A percentile compares a stretch with the other conserved stretches of the same genome.
These are phyloP conservation scores for Psephotus haematonotus DNA, from an alignment of 2,113 vertebrate genomes.

Conservation along the genomic window DNA sequence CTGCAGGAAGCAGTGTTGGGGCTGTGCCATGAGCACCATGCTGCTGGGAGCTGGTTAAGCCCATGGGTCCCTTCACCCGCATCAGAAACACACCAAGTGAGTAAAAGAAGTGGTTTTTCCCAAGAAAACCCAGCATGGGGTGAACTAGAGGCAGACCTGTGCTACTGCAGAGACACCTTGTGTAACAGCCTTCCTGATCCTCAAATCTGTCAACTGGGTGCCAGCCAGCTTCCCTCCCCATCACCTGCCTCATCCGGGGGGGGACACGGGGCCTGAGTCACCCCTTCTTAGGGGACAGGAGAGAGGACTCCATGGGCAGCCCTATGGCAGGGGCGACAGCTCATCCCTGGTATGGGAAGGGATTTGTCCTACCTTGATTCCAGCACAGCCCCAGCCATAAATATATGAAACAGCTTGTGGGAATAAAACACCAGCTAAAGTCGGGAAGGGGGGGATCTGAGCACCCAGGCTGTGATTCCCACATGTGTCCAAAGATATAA, in stretches of 20 bases:
- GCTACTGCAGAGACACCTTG: background rate
- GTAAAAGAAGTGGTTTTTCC: background rate
- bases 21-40: background rate
- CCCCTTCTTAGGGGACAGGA: background rate
- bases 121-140: background rate
- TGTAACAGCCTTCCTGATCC: background rate
- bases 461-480: background rate
- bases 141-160: background rate
- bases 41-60: background rate
- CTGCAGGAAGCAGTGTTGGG: background rate
- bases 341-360: background rate
- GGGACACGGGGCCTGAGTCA: fast-evolving
- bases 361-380: background rate
- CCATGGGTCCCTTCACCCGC: background rate
- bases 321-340: background rate
- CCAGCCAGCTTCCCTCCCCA: background rate
- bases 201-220: background rate
- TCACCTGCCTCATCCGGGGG: background rate
- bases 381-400: background rate
- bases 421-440: background rate
- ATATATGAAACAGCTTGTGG: background rate
- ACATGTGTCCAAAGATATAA: conserved; percentile 62
- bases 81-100: background rate
- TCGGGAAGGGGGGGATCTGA: background rate
- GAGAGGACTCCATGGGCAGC: background rate